Conservation (phyloP, 92 coral and sea anemone genomes). For the Phenganax marumi region DNA sequence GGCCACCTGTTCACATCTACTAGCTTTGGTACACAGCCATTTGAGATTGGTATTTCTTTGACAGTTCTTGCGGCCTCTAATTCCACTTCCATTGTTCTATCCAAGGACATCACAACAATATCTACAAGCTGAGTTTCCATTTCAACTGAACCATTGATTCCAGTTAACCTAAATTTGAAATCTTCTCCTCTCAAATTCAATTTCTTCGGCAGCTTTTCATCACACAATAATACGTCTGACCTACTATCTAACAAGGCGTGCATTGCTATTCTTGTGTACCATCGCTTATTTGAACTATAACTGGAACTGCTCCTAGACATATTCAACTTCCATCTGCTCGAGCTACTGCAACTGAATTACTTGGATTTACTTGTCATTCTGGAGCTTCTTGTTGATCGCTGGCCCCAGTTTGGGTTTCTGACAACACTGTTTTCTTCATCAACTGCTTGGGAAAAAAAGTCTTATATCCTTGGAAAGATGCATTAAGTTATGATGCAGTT, state of each 20-base stretch:
- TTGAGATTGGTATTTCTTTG: conserved; percentile 57
- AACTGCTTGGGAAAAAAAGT: not conserved
- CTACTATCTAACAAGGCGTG: conserved; percentile 65
- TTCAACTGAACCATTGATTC: too few species aligned
- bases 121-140: conserved; percentile 56
- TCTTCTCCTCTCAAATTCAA: conserved; percentile 55
- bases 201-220: conserved; percentile 48
- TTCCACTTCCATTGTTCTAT: conserved; percentile 51
- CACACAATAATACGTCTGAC: conserved; percentile 67
- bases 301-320: conserved; percentile 67
- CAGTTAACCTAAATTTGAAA: conserved; percentile 55
- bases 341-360: conserved; percentile 45
- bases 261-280: conserved; percentile 44
- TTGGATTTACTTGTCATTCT: not conserved
- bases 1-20: conserved; percentile 11
- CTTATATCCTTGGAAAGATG: not conserved
- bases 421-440: not conserved
- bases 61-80: conserved; percentile 58
- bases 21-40: conserved; percentile 15
- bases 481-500: not conserved
- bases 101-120: conserved; percentile 60
- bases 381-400: not conserved
- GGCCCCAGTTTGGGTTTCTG: conserved; percentile 34
- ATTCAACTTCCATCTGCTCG: conserved; percentile 60
- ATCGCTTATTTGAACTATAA: conserved; percentile 57